Conservation (phyloP, 2,113 vertebrate species). For the Peromyscus californicus region DNA sequence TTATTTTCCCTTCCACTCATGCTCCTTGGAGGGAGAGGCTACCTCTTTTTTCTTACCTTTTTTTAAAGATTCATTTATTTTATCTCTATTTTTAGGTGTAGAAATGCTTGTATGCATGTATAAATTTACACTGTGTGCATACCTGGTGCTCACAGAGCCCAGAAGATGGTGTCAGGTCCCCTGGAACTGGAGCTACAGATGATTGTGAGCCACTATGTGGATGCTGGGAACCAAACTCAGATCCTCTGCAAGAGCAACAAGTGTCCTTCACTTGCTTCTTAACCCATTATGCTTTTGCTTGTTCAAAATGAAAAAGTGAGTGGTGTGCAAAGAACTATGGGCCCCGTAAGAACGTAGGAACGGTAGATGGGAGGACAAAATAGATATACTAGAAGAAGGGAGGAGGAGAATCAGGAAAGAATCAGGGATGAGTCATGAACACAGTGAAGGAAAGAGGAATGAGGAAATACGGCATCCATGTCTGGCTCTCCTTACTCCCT, state of each 20-base stretch:
- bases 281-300: constrained; percentile 31
- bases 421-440: not conserved
- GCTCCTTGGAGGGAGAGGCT: not conserved
- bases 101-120: not conserved
- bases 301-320: constrained; percentile 27
- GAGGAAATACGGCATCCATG: not conserved
- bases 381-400: not conserved
- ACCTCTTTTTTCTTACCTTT: not conserved
- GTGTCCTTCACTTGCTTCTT: not conserved
- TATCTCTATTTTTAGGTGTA: not conserved
- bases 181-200: not conserved
- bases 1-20: not conserved
- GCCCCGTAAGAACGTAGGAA: not conserved
- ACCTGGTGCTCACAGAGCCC: not conserved
- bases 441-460: constrained; percentile 10
- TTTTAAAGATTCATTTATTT: not conserved
- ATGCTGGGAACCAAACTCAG: not conserved
- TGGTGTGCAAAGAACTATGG: not conserved
- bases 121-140: not conserved
- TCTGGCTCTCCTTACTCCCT: not conserved
- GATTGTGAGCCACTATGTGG: not conserved
- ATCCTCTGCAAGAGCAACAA: not conserved
- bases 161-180: not conserved
- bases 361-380: not conserved
- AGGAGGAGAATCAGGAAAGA: not conserved